Conservation (phyloP, 2,113 vertebrate genomes). For the Antechinus stuartii region DNA sequence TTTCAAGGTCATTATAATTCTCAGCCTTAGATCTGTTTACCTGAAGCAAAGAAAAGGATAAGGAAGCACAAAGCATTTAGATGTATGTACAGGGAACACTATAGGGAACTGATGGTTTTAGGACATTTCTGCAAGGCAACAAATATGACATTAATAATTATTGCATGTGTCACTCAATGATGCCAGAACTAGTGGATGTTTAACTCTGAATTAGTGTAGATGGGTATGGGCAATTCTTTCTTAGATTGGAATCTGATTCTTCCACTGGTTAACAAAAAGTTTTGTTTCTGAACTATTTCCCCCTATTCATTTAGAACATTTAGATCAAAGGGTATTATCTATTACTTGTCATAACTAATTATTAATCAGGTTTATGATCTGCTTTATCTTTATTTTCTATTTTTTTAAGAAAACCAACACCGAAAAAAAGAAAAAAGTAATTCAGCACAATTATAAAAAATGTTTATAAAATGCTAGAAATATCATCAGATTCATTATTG, state of each 20-base stretch:
- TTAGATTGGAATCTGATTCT: slow-evolving; percentile 7
- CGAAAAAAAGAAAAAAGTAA: slow-evolving; percentile 39
- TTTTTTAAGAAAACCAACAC: neutral
- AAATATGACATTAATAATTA: slow-evolving; percentile 23
- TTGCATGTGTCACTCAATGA: neutral
- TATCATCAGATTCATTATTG: slow-evolving; percentile 47
- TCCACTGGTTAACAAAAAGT: neutral
- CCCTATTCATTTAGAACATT: neutral
- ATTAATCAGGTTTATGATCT: slow-evolving; percentile 33
- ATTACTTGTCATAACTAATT: slow-evolving; percentile 16
- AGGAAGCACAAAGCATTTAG: neutral
- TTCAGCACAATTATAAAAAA: slow-evolving; percentile 34
- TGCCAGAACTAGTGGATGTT: neutral
- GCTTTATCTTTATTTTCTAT: slow-evolving; percentile 46
- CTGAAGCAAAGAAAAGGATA: slow-evolving; percentile 36
- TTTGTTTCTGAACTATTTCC: neutral
- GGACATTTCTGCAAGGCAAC: slow-evolving; percentile 6
- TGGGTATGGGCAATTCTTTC: slow-evolving; percentile 20
- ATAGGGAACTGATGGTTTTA: neutral
- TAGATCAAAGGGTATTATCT: slow-evolving; percentile 44
- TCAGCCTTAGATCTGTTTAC: slow-evolving; percentile 20
- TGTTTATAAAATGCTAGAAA: slow-evolving; percentile 63
- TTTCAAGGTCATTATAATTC: neutral
- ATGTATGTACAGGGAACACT: neutral
- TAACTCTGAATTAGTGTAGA: slow-evolving; percentile 27